Evolutionary conservation across 2,797 vertebrate genomes (phyloP), one percentile per base, ranked within the genome.

Genomic region (Trichosurus vulpecula): DNA sequence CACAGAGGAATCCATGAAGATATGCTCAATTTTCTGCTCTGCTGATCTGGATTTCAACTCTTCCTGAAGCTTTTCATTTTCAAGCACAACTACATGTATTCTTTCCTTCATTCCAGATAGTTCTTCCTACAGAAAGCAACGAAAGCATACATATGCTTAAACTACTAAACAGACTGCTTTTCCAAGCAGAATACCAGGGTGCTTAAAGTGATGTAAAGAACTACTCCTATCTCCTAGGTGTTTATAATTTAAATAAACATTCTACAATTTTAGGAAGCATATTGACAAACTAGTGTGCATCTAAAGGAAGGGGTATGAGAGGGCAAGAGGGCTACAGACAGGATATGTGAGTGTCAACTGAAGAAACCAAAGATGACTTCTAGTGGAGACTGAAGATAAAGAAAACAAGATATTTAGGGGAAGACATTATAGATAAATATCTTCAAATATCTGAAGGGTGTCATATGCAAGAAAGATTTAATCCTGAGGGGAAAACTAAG

Each of bases 61-160:
- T 92, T 98, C 97, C 4, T 99, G 99, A 89, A 99, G 99, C 30
- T 99, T 99, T 96, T 99, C 99, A 93, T 99, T 99, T 98, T 99
- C 99, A 97, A 99, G 97, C 92, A 99, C 98, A 98, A 99, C 98
- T 91, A 99, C 98, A 96, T 98, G 98, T 95, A 99, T 90, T 93
- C 95, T 98, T 94, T 99, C 98, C 98, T 99, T 99, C 98, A 99
- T 97, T 74, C 98, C 99, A 94, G 98, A 98, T 54, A 99, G 98
- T 97, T 99, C 99, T 22, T 99, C 99, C 99, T 99, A 96, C 11
- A 94, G 87, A 92, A 96, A 93, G 53, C 25, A 97, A 35, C 98
- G 93, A 5, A 41, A 47, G 8, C n/a, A 47, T 81, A 97, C 94
- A 91, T 6, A 91, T 1, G 51, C 35, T 81, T 94, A 92, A 57